Evolutionary conservation across 2,888 invertebrate genomes (phyloP).

Genomic region (Acleris cristana): DNA sequence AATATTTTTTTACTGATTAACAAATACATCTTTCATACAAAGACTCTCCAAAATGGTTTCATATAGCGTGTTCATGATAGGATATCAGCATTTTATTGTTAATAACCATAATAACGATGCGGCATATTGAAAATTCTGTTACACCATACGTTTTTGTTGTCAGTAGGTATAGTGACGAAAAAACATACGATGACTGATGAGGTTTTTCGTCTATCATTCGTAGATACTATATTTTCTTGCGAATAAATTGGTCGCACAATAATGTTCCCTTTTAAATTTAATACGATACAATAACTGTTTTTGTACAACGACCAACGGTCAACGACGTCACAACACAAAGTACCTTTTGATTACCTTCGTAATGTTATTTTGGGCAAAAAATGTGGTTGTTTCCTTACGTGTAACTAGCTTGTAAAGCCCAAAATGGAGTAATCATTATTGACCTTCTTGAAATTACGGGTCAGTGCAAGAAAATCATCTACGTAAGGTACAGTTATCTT

Average conservation of each 20-base stretch:
- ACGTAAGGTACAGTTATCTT: background rate
- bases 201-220: conserved; percentile 7
- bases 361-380: background rate
- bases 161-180: background rate
- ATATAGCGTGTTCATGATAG: too few species aligned
- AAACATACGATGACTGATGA: background rate
- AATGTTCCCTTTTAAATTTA: background rate
- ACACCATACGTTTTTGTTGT: conserved; percentile 33
- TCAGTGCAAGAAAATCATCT: background rate
- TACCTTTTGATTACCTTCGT: conserved; percentile 9
- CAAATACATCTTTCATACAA: too few species aligned
- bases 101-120: background rate
- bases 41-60: too few species aligned
- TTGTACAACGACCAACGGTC: conserved; percentile 1
- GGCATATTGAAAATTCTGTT: conserved; percentile 5
- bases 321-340: background rate
- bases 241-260: background rate
- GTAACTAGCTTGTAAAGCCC: background rate
- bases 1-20: too few species aligned
- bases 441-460: background rate
- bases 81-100: background rate
- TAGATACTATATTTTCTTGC: background rate
- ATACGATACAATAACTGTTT: background rate
- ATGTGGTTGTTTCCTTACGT: conserved; percentile 2
- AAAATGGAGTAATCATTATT: conserved; percentile 7